Conservation (phyloP, 2,113 vertebrate species). For the Engraulis encrasicolus region DNA sequence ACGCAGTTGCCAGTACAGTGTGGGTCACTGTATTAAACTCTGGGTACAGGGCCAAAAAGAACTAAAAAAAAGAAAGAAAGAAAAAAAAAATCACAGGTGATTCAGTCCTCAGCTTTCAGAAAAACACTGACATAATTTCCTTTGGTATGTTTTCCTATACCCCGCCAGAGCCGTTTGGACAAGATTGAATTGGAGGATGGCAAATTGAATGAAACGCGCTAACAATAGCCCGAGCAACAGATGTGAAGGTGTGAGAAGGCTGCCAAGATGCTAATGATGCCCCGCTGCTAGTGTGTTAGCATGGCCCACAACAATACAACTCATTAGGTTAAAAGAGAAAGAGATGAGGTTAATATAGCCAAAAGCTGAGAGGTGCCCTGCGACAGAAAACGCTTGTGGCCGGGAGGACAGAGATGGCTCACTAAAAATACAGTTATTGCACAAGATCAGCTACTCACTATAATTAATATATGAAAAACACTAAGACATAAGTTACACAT, state of each 20-base stretch:
- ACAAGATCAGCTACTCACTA: not conserved
- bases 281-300: not conserved
- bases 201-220: not conserved
- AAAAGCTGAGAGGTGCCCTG: not conserved
- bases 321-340: not conserved
- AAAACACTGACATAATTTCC: slow-evolving; percentile 7
- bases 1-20: not conserved
- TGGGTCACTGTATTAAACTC: not conserved
- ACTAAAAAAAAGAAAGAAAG: too few relatives aligned
- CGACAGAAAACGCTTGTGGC: not conserved
- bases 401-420: not conserved
- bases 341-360: slow-evolving; percentile 8
- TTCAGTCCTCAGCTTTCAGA: not conserved
- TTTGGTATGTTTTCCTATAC: not conserved
- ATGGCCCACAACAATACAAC: not conserved
- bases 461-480: not conserved
- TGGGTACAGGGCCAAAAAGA: not conserved
- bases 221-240: not conserved
- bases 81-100: not conserved
- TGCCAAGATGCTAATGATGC: not conserved
- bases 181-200: not conserved
- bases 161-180: not conserved
- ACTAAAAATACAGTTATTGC: not conserved
- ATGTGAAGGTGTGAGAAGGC: not conserved
- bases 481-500: not conserved